Conservation (phyloP, 2,113 vertebrate genomes). For the Barnardius zonarius region DNA sequence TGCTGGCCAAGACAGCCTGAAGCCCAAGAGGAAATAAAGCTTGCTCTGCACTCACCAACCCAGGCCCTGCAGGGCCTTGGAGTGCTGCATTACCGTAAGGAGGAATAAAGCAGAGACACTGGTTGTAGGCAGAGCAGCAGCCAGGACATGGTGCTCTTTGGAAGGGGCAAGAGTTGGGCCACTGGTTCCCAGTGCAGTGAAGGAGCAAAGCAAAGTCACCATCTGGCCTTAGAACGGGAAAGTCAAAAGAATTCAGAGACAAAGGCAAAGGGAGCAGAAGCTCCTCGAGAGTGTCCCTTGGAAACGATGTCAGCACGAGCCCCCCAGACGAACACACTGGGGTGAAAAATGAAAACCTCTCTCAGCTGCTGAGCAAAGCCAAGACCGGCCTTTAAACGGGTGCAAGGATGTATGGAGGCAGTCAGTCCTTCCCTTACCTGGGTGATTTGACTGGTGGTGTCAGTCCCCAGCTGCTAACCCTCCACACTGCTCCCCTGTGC, state of each 20-base stretch:
- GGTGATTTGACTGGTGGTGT: not conserved
- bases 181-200: not conserved
- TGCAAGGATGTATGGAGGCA: not conserved
- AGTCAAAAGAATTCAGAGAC: not conserved
- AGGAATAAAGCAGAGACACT: not conserved
- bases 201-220: not conserved
- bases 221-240: not conserved
- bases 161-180: not conserved
- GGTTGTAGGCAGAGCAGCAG: not conserved
- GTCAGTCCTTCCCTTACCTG: not conserved
- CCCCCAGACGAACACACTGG: not conserved
- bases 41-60: not conserved
- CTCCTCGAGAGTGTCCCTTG: not conserved
- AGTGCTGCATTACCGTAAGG: not conserved
- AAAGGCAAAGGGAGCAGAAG: constrained; percentile 25
- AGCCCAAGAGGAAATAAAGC: not conserved
- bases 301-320: not conserved
- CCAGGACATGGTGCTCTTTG: not conserved
- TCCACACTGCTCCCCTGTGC: not conserved
- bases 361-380: not conserved
- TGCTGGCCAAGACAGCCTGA: not conserved
- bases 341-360: not conserved
- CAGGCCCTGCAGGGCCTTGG: not conserved
- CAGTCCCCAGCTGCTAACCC: not conserved
- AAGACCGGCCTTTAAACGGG: not conserved